Conservation (phyloP, 2,797 vertebrate species). For the Notoglanidium macrostoma region DNA sequence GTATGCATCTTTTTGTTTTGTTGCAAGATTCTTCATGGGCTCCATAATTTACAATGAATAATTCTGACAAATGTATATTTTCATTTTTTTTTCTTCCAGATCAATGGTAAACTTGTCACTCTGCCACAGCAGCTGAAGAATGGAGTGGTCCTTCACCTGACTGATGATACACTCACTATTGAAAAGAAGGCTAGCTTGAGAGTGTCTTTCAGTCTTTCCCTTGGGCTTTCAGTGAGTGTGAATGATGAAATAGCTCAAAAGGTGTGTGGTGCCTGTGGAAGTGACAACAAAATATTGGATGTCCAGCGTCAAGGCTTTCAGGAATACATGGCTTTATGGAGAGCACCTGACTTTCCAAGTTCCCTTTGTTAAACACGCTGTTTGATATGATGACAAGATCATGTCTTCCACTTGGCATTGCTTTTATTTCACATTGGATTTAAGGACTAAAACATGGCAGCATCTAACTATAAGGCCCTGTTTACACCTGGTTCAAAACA, state of each 20-base stretch:
- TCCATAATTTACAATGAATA: neutral
- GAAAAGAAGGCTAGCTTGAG: slow-evolving; percentile 44
- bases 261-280: slow-evolving; percentile 59
- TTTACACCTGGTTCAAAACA: neutral
- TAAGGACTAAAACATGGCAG: neutral
- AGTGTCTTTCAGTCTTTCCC: slow-evolving; percentile 54
- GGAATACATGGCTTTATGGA: slow-evolving; percentile 57
- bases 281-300: slow-evolving; percentile 9
- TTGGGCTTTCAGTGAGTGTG: slow-evolving; percentile 47
- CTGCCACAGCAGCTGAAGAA: slow-evolving; percentile 42
- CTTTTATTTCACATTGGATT: neutral
- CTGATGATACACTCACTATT: slow-evolving; percentile 41
- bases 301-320: slow-evolving; percentile 56
- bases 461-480: neutral
- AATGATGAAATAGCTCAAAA: slow-evolving; percentile 42
- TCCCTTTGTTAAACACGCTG: neutral
- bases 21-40: neutral
- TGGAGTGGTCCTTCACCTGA: slow-evolving; percentile 40
- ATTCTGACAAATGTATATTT: neutral
- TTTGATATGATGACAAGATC: neutral
- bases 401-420: neutral
- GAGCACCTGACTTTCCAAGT: slow-evolving; percentile 65
- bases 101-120: slow-evolving; percentile 52
- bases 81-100: slow-evolving; percentile 42
- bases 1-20: neutral